These are phyloP conservation scores for Passer domesticus DNA, from an alignment of 2,113 vertebrate genomes.

Conservation along the genomic window DNA sequence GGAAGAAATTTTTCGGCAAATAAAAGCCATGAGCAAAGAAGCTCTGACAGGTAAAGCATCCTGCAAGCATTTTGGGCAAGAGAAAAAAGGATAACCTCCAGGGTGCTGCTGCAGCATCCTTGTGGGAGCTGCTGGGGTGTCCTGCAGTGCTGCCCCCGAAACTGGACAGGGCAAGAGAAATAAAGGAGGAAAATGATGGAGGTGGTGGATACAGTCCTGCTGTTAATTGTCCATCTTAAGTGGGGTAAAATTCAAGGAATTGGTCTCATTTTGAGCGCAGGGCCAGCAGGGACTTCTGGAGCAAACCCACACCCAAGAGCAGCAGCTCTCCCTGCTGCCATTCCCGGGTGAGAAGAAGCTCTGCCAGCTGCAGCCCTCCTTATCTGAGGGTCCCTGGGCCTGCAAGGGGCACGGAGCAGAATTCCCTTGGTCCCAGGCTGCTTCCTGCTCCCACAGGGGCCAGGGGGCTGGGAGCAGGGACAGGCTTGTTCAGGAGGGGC, in stretches of 20 bases:
- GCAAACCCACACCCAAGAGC: neutral
- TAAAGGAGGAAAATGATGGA: neutral
- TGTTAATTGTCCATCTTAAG: neutral
- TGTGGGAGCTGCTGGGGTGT: neutral
- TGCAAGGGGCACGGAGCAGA: neutral
- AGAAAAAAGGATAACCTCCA: fast-evolving
- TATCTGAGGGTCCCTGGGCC: neutral
- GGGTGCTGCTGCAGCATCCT: neutral
- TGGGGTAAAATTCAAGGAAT: neutral
- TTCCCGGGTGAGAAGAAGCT: neutral
- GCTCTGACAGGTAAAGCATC: slow-evolving; percentile 68
- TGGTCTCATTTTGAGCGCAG: neutral
- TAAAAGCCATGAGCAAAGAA: slow-evolving; percentile 66
- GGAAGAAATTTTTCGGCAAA: slow-evolving; percentile 70
- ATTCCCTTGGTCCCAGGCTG: neutral
- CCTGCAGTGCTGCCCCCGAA: neutral
- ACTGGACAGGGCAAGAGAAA: fast-evolving
- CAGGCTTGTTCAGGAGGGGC: neutral
- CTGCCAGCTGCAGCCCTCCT: neutral
- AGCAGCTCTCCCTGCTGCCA: neutral
- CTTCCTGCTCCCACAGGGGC: neutral
- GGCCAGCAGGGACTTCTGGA: neutral
- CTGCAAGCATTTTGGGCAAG: neutral
- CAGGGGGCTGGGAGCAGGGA: neutral
- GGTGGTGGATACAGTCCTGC: neutral